Base-by-base conservation (phyloP, 2,113 vertebrate species). In the Cyanistes caeruleus region DNA sequence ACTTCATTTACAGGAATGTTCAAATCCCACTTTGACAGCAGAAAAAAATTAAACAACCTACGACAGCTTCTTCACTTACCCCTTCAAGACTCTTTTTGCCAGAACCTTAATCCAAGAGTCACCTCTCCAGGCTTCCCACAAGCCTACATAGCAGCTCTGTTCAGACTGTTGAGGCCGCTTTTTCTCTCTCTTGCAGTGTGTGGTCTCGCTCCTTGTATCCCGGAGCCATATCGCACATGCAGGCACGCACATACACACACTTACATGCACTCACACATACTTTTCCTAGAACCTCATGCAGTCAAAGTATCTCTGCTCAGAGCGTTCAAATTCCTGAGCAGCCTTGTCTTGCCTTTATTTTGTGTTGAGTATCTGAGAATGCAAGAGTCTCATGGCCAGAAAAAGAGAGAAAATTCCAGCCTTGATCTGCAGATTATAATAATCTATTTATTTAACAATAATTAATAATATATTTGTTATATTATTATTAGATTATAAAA, bases 11-110 rank as follows among this genome's bases (percentile, higher is more conserved):
- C 27, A 90, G 37, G 24, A 89, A 75, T 16, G 69, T 44, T 51
- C 31, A 81, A 95, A 87, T 53, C 19, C 8, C 4, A 1, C 56
- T 75, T 25, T 58, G 79, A 73, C 63, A 2, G 1, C 23, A 63
- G 56, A 14, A 91, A 80, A 73, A 75, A 51, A 24, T 30, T 49
- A 28, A 89, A 43, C 23, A 59, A 60, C 15, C 49, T 87, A 16
- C 55, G 87, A 84, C 82, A 83, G 58, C 44, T 93, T 87, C 81
- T 76, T 95, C 65, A 53, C 70, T 94, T 87, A 91, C 49, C 25
- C 60, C 11, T 82, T 64, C 70, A 69, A 85, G 74, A 79, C 7
- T 65, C 12, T 59, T 84, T 58, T 74, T 94, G 70, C 58, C 93
- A 93, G 78, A 76, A 65, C 19, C 20, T 87, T 75, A 76, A 93